phyloP scores from a whole-genome alignment of 2,888 invertebrate genomes.

The Drosophila pseudotalamancana region DNA sequence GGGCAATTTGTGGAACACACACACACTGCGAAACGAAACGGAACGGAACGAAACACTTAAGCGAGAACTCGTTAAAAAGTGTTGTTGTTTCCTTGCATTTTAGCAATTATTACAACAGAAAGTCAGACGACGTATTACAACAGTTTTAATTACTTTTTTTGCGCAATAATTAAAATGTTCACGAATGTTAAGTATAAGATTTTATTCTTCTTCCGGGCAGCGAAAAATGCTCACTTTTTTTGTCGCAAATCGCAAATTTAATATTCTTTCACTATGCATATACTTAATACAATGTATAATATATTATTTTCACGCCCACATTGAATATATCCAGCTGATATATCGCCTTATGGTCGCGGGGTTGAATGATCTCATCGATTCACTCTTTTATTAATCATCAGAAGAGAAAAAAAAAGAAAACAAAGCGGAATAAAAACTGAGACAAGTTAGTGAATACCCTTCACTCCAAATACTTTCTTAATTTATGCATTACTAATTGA shows the following conservation, averaged over 20 bases:
- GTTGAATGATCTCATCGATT: slow-evolving; percentile 56
- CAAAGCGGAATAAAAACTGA: neutral
- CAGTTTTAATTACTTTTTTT: slow-evolving; percentile 25
- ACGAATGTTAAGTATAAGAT: neutral
- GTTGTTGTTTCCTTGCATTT: slow-evolving; percentile 25
- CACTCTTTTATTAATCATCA: slow-evolving; percentile 30
- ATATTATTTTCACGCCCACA: slow-evolving; percentile 22
- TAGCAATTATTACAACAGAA: slow-evolving; percentile 24
- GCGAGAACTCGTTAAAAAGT: slow-evolving; percentile 29
- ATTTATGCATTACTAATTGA: neutral
- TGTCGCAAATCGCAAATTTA: slow-evolving; percentile 14
- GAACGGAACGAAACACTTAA: slow-evolving; percentile 15
- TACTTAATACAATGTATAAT: neutral
- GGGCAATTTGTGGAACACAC: slow-evolving; percentile 48
- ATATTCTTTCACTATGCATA: slow-evolving; percentile 1
- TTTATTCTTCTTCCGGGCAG: slow-evolving; percentile 2
- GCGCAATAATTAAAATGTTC: slow-evolving; percentile 10
- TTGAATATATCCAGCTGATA: slow-evolving; percentile 10
- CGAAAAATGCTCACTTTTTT: neutral
- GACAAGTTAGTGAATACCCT: slow-evolving; percentile 3
- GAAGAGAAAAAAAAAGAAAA: neutral
- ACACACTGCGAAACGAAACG: too few species aligned
- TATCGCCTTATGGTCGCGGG: slow-evolving; percentile 5
- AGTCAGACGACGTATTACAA: slow-evolving; percentile 21
- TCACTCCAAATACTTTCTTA: neutral